Evolutionary conservation across 2,797 vertebrate genomes (phyloP).

Genomic region (Enteromius mattozi): DNA sequence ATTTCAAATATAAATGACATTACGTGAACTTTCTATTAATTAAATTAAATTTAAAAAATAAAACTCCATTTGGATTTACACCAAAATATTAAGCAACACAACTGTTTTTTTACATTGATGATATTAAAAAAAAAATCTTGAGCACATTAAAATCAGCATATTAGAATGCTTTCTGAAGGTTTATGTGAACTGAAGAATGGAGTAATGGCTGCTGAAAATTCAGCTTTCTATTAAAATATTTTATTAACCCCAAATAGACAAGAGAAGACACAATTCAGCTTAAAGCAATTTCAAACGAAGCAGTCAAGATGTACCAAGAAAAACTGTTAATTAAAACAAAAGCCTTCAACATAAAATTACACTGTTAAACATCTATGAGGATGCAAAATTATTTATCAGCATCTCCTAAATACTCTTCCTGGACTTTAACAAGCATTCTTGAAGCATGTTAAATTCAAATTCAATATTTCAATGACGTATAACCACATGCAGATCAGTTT

Average conservation of each 20-base stretch:
- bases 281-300: neutral
- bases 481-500: neutral
- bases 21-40: neutral
- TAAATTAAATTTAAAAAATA: no score
- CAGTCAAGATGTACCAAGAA: neutral
- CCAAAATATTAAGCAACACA: neutral
- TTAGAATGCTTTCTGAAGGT: neutral
- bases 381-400: neutral
- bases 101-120: neutral
- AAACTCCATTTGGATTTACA: no score
- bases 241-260: neutral
- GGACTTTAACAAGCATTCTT: neutral
- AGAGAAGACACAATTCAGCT: conserved; percentile 48
- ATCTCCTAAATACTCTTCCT: neutral
- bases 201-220: neutral
- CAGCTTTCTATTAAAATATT: neutral
- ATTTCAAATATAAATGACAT: no score
- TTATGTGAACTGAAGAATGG: neutral
- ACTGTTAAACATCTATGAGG: neutral
- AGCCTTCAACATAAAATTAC: neutral
- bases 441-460: neutral
- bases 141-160: neutral
- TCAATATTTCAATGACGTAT: neutral
- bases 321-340: neutral
- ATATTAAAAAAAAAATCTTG: no score